Percentiles rank a stretch among this genome's conserved stretches.
Evolutionary conservation across 2,113 vertebrate species (phyloP).

Genomic region (Oenanthe melanoleuca): DNA sequence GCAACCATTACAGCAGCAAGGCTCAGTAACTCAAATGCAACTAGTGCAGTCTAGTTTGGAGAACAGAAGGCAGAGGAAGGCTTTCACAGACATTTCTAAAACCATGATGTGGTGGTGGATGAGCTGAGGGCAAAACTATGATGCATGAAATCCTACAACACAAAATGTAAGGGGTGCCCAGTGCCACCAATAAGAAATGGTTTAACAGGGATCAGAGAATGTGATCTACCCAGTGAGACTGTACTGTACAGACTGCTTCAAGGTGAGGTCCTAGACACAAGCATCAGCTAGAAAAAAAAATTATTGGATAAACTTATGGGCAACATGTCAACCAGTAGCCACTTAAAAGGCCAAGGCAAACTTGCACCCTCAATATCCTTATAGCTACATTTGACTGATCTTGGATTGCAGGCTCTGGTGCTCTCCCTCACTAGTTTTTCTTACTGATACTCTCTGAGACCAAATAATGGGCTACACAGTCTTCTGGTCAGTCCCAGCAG

Average conservation of each 20-base stretch:
- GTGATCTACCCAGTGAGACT: not conserved
- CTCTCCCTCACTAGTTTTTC: not conserved
- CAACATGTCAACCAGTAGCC: not conserved
- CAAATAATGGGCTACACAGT: not conserved
- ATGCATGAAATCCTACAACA: not conserved
- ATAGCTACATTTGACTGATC: not conserved
- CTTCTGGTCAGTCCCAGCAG: not conserved
- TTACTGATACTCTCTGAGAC: not conserved
- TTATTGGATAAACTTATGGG: not conserved
- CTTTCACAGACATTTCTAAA: not conserved
- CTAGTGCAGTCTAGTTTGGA: not conserved
- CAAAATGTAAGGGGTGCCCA: not conserved
- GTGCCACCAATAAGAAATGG: not conserved
- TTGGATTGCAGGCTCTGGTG: not conserved
- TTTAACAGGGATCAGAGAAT: not conserved
- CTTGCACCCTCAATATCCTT: not conserved
- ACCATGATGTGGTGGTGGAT: not conserved
- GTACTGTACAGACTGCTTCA: not conserved
- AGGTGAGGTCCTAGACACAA: not conserved
- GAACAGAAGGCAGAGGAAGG: not conserved
- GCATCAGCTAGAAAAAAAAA: not conserved
- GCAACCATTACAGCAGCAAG: not conserved
- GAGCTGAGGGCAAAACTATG: not conserved
- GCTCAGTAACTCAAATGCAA: no score
- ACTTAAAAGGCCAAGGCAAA: not conserved